These are phyloP conservation scores for Heterodera schachtii DNA, from an alignment of 1,140 invertebrate species.

Conservation along the genomic window DNA sequence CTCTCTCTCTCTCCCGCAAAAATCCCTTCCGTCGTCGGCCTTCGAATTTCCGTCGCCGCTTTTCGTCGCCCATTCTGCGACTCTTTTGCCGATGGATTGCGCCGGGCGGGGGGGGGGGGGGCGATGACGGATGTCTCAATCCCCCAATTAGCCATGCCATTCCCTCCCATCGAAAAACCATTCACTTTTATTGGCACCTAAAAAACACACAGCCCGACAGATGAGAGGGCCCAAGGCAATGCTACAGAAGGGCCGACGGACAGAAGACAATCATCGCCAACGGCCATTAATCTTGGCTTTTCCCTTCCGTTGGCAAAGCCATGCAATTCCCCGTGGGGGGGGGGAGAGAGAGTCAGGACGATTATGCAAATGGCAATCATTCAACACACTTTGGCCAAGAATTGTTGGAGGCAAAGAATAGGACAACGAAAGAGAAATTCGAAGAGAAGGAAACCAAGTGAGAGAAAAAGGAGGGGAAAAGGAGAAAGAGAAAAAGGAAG, in stretches of 20 bases:
- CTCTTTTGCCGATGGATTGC: not conserved
- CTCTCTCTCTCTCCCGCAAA: not conserved
- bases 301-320: not conserved
- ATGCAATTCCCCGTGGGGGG: conserved; percentile 8
- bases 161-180: not conserved
- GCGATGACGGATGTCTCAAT: conserved; percentile 9
- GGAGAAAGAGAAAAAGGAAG: not conserved
- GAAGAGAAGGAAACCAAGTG: not conserved
- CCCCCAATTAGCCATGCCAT: not conserved
- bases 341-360: not conserved
- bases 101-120: not conserved
- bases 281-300: conserved; percentile 14
- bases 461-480: not conserved
- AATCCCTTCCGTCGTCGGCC: not conserved
- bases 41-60: not conserved
- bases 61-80: not conserved
- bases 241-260: not conserved
- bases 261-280: conserved; percentile 9
- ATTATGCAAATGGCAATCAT: conserved; percentile 26
- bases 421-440: too few species aligned
- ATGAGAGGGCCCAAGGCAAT: not conserved
- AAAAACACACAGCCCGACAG: conserved; percentile 3
- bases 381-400: conserved; percentile 1
- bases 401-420: not conserved
- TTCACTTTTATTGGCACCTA: conserved; percentile 8